A percentile compares a stretch with the other conserved stretches of the same genome.
phyloP scores from a whole-genome alignment of 2,797 vertebrate species.

The Coregonus sp. region DNA sequence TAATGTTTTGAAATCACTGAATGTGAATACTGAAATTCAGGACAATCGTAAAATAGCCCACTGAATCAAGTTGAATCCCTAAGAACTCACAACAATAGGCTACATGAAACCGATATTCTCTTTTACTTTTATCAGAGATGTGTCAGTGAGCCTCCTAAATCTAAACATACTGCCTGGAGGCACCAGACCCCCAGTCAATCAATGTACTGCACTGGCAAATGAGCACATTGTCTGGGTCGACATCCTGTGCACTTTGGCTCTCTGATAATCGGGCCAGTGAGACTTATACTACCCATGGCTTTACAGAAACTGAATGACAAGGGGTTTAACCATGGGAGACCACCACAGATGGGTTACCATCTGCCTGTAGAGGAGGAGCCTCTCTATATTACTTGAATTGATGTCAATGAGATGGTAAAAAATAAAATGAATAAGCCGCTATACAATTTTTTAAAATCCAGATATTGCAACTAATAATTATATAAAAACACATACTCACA shows the following conservation, averaged over 20 bases:
- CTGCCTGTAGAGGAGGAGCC: neutral
- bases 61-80: neutral
- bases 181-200: neutral
- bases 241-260: neutral
- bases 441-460: neutral
- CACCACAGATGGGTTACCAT: neutral
- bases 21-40: neutral
- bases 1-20: neutral
- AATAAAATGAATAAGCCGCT: too few species aligned
- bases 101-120: neutral
- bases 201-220: conserved; percentile 12
- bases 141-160: conserved; percentile 5
- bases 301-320: neutral
- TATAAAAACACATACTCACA: neutral
- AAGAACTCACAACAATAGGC: neutral
- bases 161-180: neutral
- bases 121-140: neutral
- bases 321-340: neutral
- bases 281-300: neutral
- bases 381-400: too few species aligned
- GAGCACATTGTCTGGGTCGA: neutral
- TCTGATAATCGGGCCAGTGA: neutral
- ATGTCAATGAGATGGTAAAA: too few species aligned
- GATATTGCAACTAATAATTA: neutral
- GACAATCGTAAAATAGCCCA: neutral